Base-by-base conservation (phyloP, 2,888 invertebrate genomes). In the Chalcis sispes region DNA sequence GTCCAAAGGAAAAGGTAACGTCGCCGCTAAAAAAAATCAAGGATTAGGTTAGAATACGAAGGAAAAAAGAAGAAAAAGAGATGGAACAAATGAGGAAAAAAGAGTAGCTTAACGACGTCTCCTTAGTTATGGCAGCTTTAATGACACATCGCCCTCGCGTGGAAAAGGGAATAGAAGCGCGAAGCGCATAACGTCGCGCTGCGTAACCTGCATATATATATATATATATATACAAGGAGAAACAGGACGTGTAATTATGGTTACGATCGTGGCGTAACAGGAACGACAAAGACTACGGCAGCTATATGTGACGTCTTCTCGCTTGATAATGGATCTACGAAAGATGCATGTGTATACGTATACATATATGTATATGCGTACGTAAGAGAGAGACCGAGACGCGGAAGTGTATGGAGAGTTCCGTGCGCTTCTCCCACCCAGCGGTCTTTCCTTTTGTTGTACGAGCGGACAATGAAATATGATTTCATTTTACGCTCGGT, bases 61-160 rank as follows among this genome's bases (percentile, higher is more conserved):
- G 10, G 10, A 10, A 36, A 36, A 36, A 10, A 36, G 36, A 36
- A 36, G 36, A 36, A 36, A 36, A 36, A 10, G 10, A 36, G 36
- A 36, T 7, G 36, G 10, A 36, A 36, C 4, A 36, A 4, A 36
- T 36, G 10, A 36, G 4, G 15, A 42, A 42, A 15, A 15, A 13
- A 42, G 7, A 42, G 42, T 13, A 13, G 15, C 2, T 13, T 48
- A 61, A 61, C 50, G 70, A 70, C 59, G 40, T 36, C 48, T 48
- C 36, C 61, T 61, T 59, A 70, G 36, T 58, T 32, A 32, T 46
- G 42, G 66, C 66, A 66, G 42, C 42, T 56, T 65, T 29, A 36
- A 50, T 20, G 48, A 25, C 25, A 42, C 15, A 42, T 42, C 42
- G 42, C 15, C 15, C n/a, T 25, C 15, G 27, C 61, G 46, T n/a